phyloP scores from a whole-genome alignment of 2,113 vertebrate genomes.

The Cyanoliseus patagonus region DNA sequence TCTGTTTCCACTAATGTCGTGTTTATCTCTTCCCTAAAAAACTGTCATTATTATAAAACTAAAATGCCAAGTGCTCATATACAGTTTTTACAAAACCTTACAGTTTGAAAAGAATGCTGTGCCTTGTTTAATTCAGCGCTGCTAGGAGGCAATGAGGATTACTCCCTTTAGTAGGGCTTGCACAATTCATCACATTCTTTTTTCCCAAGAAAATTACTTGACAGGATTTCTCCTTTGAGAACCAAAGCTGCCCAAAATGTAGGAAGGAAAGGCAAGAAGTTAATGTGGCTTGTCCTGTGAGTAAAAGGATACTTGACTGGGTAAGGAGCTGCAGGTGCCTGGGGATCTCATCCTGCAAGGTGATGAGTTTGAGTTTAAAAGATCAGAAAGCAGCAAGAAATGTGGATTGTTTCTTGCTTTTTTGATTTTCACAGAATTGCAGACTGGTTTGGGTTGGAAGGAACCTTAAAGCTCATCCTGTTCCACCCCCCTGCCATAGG shows the following conservation, averaged over 20 bases:
- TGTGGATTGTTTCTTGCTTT: background rate
- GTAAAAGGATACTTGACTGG: background rate
- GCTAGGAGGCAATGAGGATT: background rate
- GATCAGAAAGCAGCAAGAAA: background rate
- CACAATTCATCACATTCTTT: background rate
- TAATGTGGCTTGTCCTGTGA: background rate
- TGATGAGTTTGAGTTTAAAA: background rate
- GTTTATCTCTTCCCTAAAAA: background rate
- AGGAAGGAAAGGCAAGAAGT: background rate
- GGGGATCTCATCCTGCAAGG: background rate
- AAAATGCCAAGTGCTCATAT: background rate
- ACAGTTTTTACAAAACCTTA: background rate
- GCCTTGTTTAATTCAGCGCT: background rate
- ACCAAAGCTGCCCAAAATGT: background rate
- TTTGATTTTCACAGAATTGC: background rate
- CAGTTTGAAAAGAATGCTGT: background rate
- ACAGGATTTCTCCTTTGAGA: background rate
- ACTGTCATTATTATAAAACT: background rate
- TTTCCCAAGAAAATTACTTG: background rate
- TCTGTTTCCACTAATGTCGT: background rate
- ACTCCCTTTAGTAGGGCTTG: background rate
- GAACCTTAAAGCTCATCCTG: background rate
- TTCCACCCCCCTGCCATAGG: background rate
- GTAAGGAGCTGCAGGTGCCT: background rate
- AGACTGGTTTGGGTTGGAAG: background rate